Percentiles rank a stretch among this genome's conserved stretches.
Evolutionary conservation across 1,140 invertebrate species (phyloP).

Genomic region (Aphidius gifuensis): DNA sequence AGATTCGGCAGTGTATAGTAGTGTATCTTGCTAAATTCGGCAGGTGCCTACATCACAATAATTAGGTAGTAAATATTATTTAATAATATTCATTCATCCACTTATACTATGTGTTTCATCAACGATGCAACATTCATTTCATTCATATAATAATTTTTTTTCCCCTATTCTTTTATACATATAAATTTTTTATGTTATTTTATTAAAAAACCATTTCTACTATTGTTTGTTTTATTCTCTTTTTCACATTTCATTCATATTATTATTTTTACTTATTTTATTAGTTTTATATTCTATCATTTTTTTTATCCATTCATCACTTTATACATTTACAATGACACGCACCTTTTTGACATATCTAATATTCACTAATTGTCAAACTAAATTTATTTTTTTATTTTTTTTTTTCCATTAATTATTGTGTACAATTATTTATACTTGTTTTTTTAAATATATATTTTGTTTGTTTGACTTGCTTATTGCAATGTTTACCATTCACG

Average conservation of each 20-base stretch:
- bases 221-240: too few relatives aligned
- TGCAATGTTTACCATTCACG: too few relatives aligned
- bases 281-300: too few relatives aligned
- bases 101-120: slow-evolving; percentile 17
- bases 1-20: slow-evolving; percentile 51
- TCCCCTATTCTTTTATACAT: too few relatives aligned
- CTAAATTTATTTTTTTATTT: not conserved
- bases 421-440: not conserved
- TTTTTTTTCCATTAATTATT: not conserved
- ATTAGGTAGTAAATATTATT: slow-evolving; percentile 41
- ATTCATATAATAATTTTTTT: slow-evolving; percentile 19
- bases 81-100: slow-evolving; percentile 42
- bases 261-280: too few relatives aligned
- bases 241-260: too few relatives aligned
- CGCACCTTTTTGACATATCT: not conserved
- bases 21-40: slow-evolving; percentile 45
- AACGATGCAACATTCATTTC: slow-evolving; percentile 22
- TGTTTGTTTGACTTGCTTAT: not conserved
- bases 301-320: too few relatives aligned
- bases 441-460: not conserved
- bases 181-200: too few relatives aligned
- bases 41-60: slow-evolving; percentile 48
- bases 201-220: too few relatives aligned
- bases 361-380: not conserved
- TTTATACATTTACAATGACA: not conserved